A percentile compares a stretch with the other conserved stretches of the same genome.
These are phyloP conservation scores for Aplysina aerophoba DNA, from an alignment of 37 sponge, comb jelly and placozoan genomes.

Conservation along the genomic window DNA sequence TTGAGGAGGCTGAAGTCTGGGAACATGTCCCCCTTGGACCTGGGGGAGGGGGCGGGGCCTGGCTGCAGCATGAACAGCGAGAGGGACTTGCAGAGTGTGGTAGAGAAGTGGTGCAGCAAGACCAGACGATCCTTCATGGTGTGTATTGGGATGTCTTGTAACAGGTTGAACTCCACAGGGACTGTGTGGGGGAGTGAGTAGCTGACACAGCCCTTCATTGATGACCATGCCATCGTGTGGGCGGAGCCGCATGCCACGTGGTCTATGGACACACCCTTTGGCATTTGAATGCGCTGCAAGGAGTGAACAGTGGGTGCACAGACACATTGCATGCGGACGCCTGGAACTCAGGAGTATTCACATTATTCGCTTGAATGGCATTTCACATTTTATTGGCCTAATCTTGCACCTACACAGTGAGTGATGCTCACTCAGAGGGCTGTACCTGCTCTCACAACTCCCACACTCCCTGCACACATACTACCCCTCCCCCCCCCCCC, in stretches of 20 bases:
- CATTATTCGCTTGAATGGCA: no score
- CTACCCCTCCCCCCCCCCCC: no score
- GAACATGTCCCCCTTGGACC: slow-evolving; percentile 2
- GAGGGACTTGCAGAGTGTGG: slow-evolving; percentile 77
- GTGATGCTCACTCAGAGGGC: no score
- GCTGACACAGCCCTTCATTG: slow-evolving; percentile 51
- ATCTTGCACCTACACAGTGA: no score
- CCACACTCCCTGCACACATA: slow-evolving; percentile 24
- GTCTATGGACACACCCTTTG: slow-evolving; percentile 72
- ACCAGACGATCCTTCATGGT: slow-evolving; percentile 84
- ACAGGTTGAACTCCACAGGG: slow-evolving; percentile 89
- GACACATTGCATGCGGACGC: no score
- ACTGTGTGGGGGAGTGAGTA: slow-evolving; percentile 73
- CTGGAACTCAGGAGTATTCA: no score
- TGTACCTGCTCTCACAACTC: slow-evolving; percentile 3
- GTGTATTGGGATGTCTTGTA: slow-evolving; percentile 56
- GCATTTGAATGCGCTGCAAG: slow-evolving; percentile 46
- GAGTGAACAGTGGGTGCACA: not conserved
- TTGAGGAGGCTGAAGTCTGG: slow-evolving; percentile 66
- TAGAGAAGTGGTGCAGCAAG: slow-evolving; percentile 84
- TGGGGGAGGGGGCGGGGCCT: not conserved
- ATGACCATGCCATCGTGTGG: slow-evolving; percentile 92
- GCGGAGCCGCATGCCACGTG: slow-evolving; percentile 95
- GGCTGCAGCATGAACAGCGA: slow-evolving; percentile 67
- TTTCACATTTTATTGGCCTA: no score